Evolutionary conservation across 1,140 invertebrate species (phyloP), one percentile per base, ranked within the genome.

Genomic region (Pantala flavescens): DNA sequence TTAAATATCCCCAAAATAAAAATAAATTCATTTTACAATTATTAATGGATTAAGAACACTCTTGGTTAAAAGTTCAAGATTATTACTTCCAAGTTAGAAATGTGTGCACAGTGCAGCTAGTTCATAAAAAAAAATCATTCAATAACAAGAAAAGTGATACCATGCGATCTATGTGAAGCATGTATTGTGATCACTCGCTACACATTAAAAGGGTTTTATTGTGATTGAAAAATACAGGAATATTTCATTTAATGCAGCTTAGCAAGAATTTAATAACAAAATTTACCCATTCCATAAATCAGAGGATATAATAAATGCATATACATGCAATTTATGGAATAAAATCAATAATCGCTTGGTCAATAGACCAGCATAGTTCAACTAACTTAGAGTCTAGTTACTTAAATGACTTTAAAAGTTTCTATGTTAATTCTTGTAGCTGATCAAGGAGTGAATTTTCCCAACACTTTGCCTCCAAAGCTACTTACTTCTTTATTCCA

Each of bases 151-250:
- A 49, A 16, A 63, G 28, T 36, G 28, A 63, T 63, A 63, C n/a
- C 49, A 63, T 63, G 49, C 49, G 14, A 63, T 63, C n/a, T 19
- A 63, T 63, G n/a, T 21, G 3, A 63, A 63, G 49, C 49, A 63
- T 63, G 49, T 7, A 21, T 63, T 19, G 49, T 63, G 49, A 63
- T 63, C 49, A 63, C 49, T 63, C n/a, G 49, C 49, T 63, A 63
- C 49, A 19, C 49, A 16, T 63, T 21, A 63, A 63, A 63, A 63
- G 49, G 49, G 14, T 63, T 63, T 63, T 7, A 63, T 63, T 63
- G 49, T 63, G 49, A 63, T 63, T 63, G 49, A 63, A 63, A 63
- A 63, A 63, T 63, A 63, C 49, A 63, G n/a, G 49, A 19, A 63
- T 7, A 63, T 63, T 63, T 63, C 3, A 12, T 21, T 63, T 19